A percentile compares a stretch with the other conserved stretches of the same genome.
These are phyloP conservation scores for Sciaenops ocellatus DNA, from an alignment of 2,797 vertebrate species.

Conservation along the genomic window DNA sequence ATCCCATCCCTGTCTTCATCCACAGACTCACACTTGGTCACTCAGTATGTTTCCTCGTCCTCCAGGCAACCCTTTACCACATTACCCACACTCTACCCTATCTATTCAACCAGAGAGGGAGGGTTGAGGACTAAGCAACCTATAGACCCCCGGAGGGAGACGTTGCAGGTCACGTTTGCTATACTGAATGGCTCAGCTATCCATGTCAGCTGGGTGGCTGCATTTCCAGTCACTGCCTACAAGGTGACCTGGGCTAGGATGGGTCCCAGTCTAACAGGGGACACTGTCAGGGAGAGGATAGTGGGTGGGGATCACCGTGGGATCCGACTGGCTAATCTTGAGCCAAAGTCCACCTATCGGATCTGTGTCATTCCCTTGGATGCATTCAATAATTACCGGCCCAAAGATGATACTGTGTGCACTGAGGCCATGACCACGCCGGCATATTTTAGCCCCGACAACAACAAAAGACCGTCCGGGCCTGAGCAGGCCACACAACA, in stretches of 20 bases:
- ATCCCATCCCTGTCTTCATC: slow-evolving; percentile 62
- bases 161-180: slow-evolving; percentile 88
- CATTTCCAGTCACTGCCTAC: slow-evolving; percentile 90
- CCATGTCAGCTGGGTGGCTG: slow-evolving; percentile 91
- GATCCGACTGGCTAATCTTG: slow-evolving; percentile 88
- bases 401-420: slow-evolving; percentile 90
- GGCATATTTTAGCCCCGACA: slow-evolving; percentile 83
- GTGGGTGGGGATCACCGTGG: slow-evolving; percentile 91
- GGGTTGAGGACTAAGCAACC: slow-evolving; percentile 82
- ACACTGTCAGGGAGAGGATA: slow-evolving; percentile 91
- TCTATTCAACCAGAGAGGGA: slow-evolving; percentile 79
- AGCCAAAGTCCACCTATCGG: slow-evolving; percentile 92
- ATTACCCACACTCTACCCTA: slow-evolving; percentile 70
- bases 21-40: slow-evolving; percentile 63
- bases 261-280: slow-evolving; percentile 92
- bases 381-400: slow-evolving; percentile 90
- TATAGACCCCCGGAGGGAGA: slow-evolving; percentile 75
- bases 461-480: slow-evolving; percentile 86
- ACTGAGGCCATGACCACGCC: slow-evolving; percentile 90
- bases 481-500: slow-evolving; percentile 92
- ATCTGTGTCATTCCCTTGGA: slow-evolving; percentile 95
- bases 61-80: slow-evolving; percentile 64
- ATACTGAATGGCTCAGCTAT: slow-evolving; percentile 92
- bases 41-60: slow-evolving; percentile 72
- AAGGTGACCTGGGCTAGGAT: slow-evolving; percentile 96